Evolutionary conservation across 2,113 vertebrate species (phyloP), one percentile per base, ranked within the genome.

Genomic region (Chloropsis hardwickii): DNA sequence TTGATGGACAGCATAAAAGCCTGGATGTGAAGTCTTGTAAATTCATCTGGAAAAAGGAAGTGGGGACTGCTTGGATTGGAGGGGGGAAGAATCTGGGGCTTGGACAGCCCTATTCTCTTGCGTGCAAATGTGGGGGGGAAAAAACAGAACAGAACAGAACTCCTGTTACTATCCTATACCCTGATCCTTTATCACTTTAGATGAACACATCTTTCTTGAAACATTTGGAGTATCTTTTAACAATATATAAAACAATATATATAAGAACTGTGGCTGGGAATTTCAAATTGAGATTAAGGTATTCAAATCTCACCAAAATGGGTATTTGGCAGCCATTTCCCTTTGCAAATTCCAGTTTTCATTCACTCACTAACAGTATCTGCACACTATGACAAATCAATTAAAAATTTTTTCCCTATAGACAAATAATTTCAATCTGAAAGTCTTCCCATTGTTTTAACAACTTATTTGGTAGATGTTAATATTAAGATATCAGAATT

Each of bases 1-100:
- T 29, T 97, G 93, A 97, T 87, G 60, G 90, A 94, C 57, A 57
- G 76, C 76, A 92, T 90, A 82, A 92, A 91, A 94, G 29, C 66
- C 65, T 95, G 84, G 44, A 90, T 70, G 47, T 80, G 53, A 97
- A 95, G 88, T n/a, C 60, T 72, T 86, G 76, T 61, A 77, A 92
- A 87, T 92, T 91, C 89, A 71, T 71, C 86, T 80, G 74, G 91
- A 95, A 57, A 50, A 48, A 86, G 21, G 39, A 45, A 85, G 42
- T 40, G n/a, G 39, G 23, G 35, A 84, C 39, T 85, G 89, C 86
- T 95, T 82, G 78, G 40, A 81, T 42, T 95, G 53, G 61, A 94
- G 53, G 1, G 5, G 29, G 28, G 14, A 85, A 90, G 51, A 87
- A 80, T 82, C 35, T 56, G 42, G 48, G 64, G 12, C 14, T 85